phyloP scores from a whole-genome alignment of 2,797 vertebrate species.

The Rhabdophis nuchalis region DNA sequence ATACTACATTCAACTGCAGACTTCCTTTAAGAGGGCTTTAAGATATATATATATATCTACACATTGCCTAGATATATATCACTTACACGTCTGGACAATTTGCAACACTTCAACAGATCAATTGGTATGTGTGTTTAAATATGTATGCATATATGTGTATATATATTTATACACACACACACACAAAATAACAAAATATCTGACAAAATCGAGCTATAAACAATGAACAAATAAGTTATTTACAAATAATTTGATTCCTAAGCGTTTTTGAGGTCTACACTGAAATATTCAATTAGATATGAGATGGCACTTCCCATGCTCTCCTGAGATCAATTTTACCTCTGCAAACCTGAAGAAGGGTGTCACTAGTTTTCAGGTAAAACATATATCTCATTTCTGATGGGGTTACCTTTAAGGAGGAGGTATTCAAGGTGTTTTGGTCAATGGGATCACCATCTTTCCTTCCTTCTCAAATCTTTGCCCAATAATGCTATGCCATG shows the following conservation, averaged over 20 bases:
- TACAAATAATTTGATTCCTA: conserved; percentile 7
- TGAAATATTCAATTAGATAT: not conserved
- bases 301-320: not conserved
- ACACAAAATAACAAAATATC: conserved; percentile 22
- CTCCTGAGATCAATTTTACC: not conserved
- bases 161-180: not conserved
- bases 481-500: not conserved
- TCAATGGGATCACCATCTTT: not conserved
- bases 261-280: not conserved
- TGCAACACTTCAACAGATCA: conserved; percentile 27
- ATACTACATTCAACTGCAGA: conserved; percentile 22
- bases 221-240: not conserved
- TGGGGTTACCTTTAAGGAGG: not conserved
- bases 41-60: conserved; percentile 53
- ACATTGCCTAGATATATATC: conserved; percentile 2
- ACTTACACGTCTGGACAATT: conserved; percentile 35
- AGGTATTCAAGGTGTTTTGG: not conserved
- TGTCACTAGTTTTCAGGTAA: not conserved
- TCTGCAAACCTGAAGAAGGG: not conserved
- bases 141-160: not conserved
- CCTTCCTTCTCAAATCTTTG: not conserved
- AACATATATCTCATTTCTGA: not conserved
- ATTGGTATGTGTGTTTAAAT: not conserved
- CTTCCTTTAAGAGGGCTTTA: conserved; percentile 42
- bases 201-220: conserved; percentile 8